Evolutionary conservation across 2,113 vertebrate species (phyloP).

Genomic region (Alouatta palliata): DNA sequence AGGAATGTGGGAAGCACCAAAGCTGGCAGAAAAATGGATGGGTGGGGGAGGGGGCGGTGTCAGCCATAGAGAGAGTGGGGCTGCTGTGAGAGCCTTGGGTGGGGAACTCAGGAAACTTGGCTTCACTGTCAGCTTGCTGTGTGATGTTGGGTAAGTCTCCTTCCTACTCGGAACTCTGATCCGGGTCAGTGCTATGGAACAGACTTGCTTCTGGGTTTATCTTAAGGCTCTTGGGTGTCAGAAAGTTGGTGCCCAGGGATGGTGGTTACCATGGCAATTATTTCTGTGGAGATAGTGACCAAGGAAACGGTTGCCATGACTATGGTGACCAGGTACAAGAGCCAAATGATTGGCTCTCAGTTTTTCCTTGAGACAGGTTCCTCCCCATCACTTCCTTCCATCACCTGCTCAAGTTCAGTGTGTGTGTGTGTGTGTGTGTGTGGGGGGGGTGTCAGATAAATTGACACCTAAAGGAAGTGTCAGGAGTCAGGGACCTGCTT

Average conservation of each 20-base stretch:
- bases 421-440: background rate
- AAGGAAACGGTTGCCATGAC: slow-evolving; percentile 46
- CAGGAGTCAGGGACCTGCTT: background rate
- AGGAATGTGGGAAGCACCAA: slow-evolving; percentile 71
- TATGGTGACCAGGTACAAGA: background rate
- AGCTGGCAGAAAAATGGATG: background rate
- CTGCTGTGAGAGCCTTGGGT: background rate
- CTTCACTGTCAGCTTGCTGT: background rate
- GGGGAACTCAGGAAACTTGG: background rate
- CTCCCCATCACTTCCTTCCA: background rate
- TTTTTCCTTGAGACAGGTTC: background rate
- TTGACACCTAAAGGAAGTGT: background rate
- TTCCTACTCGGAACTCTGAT: background rate
- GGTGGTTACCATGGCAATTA: slow-evolving; percentile 33
- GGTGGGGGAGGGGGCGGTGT: background rate
- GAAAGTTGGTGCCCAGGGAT: slow-evolving; percentile 1
- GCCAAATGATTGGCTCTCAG: slow-evolving; percentile 6
- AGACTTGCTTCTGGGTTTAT: slow-evolving; percentile 54
- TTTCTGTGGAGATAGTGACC: slow-evolving; percentile 46
- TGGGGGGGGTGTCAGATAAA: background rate
- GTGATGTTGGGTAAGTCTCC: background rate
- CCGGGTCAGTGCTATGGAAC: background rate
- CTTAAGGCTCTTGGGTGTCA: slow-evolving; percentile 44
- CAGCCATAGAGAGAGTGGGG: background rate
- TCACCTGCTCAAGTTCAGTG: background rate